phyloP scores from a whole-genome alignment of 2,888 invertebrate genomes.

The Scaptomyza reducta region DNA sequence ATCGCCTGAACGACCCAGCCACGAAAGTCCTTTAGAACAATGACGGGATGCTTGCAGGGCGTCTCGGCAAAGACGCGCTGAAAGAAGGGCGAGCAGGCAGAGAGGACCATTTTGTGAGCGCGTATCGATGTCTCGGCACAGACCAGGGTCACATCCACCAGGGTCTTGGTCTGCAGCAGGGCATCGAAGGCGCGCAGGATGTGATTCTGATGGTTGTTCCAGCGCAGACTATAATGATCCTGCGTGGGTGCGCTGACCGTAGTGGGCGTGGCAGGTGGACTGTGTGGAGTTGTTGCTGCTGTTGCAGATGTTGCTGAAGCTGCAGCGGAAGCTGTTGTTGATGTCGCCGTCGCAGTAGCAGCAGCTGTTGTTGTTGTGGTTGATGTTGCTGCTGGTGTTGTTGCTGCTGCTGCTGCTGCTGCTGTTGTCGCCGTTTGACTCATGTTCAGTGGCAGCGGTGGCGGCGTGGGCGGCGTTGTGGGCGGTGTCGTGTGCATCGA shows the following conservation, averaged over 20 bases:
- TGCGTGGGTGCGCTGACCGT: slow-evolving; percentile 83
- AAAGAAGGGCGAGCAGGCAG: slow-evolving; percentile 95
- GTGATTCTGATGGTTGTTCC: slow-evolving; percentile 97
- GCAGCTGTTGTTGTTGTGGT: slow-evolving; percentile 6
- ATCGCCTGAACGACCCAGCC: slow-evolving; percentile 95
- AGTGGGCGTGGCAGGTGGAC: slow-evolving; percentile 62
- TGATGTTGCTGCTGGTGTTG: background rate
- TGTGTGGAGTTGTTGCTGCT: slow-evolving; percentile 39
- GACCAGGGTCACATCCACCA: slow-evolving; percentile 95
- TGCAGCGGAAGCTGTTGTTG: slow-evolving; percentile 24
- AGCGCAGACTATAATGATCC: slow-evolving; percentile 95
- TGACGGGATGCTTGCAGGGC: slow-evolving; percentile 96
- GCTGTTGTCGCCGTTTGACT: slow-evolving; percentile 48
- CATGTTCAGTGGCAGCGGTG: slow-evolving; percentile 72
- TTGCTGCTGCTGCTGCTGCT: slow-evolving; percentile 20
- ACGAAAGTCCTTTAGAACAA: slow-evolving; percentile 94
- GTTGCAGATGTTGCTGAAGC: slow-evolving; percentile 16
- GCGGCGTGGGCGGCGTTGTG: slow-evolving; percentile 75
- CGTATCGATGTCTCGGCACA: slow-evolving; percentile 93
- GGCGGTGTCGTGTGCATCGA: slow-evolving; percentile 69
- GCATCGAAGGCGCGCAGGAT: slow-evolving; percentile 94
- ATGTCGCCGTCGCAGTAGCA: slow-evolving; percentile 19
- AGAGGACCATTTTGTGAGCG: slow-evolving; percentile 96
- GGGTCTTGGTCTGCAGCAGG: slow-evolving; percentile 92
- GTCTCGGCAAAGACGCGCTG: slow-evolving; percentile 94